Evolutionary conservation across 2,888 invertebrate species (phyloP).

Genomic region (Brachypalpus laphriformis): DNA sequence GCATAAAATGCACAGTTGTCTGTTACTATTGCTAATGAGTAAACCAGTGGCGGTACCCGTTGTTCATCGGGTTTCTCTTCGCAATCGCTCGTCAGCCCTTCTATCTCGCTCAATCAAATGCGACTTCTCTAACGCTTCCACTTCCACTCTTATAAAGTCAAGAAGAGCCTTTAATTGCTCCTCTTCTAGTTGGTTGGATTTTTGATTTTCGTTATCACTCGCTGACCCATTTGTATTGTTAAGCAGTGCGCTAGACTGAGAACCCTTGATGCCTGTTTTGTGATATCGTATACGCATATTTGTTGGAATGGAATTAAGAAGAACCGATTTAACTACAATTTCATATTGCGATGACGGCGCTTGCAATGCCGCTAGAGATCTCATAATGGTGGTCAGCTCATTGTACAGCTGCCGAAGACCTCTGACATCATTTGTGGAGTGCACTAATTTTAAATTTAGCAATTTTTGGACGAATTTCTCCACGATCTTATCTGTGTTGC

Average conservation of each 20-base stretch:
- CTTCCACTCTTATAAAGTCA: slow-evolving; percentile 44
- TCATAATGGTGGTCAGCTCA: slow-evolving; percentile 41
- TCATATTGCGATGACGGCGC: slow-evolving; percentile 54
- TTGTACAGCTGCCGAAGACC: slow-evolving; percentile 47
- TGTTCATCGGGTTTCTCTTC: neutral
- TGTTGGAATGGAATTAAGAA: slow-evolving; percentile 48
- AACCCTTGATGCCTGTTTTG: slow-evolving; percentile 18
- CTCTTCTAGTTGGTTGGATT: slow-evolving; percentile 5
- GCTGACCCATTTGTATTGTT: neutral
- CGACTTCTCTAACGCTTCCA: slow-evolving; percentile 51
- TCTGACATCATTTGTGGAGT: slow-evolving; percentile 21
- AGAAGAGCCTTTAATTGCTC: slow-evolving; percentile 40
- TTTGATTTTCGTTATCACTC: neutral
- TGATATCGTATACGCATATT: slow-evolving; percentile 45
- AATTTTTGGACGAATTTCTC: slow-evolving; percentile 56
- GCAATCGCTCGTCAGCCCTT: neutral
- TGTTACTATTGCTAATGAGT: neutral
- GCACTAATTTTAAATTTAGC: slow-evolving; percentile 36
- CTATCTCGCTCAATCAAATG: slow-evolving; percentile 42
- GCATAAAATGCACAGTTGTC: slow-evolving; percentile 35
- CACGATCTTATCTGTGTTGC: slow-evolving; percentile 54
- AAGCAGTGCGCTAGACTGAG: slow-evolving; percentile 20
- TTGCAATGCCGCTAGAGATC: slow-evolving; percentile 59
- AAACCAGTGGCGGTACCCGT: neutral
- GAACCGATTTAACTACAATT: slow-evolving; percentile 48